phyloP scores from a whole-genome alignment of 2,888 invertebrate genomes.

The Brachynemurus nebulosus region DNA sequence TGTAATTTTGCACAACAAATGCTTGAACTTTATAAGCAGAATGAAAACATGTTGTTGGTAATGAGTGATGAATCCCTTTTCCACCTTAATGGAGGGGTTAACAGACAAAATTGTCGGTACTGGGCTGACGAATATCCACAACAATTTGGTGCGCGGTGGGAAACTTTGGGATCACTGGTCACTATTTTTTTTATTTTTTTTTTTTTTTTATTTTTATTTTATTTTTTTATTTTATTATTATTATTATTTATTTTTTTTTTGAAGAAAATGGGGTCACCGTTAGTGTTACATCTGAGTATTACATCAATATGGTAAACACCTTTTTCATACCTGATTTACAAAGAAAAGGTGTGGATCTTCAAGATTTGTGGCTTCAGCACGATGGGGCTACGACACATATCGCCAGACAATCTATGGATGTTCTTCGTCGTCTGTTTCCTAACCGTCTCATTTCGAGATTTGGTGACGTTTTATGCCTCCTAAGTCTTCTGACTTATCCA shows the following conservation, averaged over 20 bases:
- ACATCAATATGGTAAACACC: too few species aligned
- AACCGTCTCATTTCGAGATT: background rate
- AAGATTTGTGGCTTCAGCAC: background rate
- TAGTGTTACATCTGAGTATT: too few species aligned
- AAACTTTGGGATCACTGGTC: background rate
- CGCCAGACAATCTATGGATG: background rate
- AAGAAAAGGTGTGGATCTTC: background rate
- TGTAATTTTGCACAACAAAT: constrained; percentile 17
- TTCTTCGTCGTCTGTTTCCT: background rate
- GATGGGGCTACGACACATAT: constrained; percentile 1
- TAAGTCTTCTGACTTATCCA: background rate
- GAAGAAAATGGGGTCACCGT: background rate
- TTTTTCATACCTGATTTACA: background rate
- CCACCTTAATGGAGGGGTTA: constrained; percentile 1
- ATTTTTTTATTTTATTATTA: too few species aligned
- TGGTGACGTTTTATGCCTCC: background rate
- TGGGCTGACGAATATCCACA: background rate
- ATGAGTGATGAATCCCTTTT: constrained; percentile 1
- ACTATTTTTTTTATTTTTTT: too few species aligned
- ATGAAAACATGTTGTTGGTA: constrained; percentile 1
- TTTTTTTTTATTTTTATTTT: too few species aligned
- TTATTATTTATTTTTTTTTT: background rate
- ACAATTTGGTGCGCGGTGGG: background rate
- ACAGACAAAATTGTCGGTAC: constrained; percentile 1
- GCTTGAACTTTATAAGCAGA: constrained; percentile 4